These are phyloP conservation scores for Hanleya hanleyi DNA, from an alignment of 2,888 invertebrate genomes.

Conservation along the genomic window DNA sequence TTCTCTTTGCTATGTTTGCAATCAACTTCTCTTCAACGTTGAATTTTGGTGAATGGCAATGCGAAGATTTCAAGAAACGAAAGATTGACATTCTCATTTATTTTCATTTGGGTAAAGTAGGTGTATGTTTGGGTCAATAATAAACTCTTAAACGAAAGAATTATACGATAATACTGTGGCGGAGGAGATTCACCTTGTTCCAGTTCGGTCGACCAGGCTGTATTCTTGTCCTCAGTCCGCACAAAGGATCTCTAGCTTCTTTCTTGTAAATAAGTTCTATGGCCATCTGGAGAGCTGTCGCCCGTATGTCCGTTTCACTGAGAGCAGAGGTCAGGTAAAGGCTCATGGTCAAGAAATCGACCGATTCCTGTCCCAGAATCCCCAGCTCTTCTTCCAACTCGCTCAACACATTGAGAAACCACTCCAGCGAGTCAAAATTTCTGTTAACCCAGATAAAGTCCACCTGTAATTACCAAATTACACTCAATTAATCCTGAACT, in stretches of 20 bases:
- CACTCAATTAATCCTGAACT: too few species aligned
- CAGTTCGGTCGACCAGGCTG: conserved; percentile 96
- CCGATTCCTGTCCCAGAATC: conserved; percentile 13
- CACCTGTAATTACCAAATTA: conserved; percentile 83
- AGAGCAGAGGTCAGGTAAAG: conserved; percentile 33
- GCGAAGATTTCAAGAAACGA: too few species aligned
- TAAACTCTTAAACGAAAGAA: too few species aligned
- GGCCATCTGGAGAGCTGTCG: conserved; percentile 82
- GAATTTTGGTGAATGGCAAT: too few species aligned
- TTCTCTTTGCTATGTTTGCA: too few species aligned
- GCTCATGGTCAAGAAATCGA: conserved; percentile 22
- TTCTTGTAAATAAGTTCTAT: conserved; percentile 87
- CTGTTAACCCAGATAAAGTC: conserved; percentile 99
- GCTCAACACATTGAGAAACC: conserved; percentile 95
- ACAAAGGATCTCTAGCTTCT: conserved; percentile 78
- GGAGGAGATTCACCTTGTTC: too few species aligned
- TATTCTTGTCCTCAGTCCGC: conserved; percentile 90
- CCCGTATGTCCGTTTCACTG: conserved; percentile 24
- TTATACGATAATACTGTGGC: too few species aligned
- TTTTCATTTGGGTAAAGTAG: too few species aligned
- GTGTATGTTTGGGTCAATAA: too few species aligned
- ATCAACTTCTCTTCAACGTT: too few species aligned
- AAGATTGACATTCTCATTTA: too few species aligned
- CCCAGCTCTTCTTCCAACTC: conserved; percentile 92
- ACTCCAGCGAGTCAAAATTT: conserved; percentile 95